These are phyloP conservation scores for Caenorhabditis japonica DNA, from an alignment of 2,888 invertebrate species.

Conservation along the genomic window DNA sequence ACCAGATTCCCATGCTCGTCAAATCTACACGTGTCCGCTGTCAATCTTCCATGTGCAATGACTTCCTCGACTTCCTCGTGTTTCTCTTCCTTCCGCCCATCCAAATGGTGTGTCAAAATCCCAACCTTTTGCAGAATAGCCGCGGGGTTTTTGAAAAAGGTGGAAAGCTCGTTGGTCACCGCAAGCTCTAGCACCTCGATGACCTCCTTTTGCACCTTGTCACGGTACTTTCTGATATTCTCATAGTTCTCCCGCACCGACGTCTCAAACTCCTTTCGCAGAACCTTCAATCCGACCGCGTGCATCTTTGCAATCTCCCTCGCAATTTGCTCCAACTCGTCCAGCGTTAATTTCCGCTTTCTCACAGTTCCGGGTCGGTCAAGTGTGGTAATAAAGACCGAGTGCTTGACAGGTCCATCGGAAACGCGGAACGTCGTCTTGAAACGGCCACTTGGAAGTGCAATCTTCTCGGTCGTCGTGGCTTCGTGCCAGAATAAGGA, in stretches of 20 bases:
- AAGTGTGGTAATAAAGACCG: slow-evolving; percentile 37
- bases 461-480: slow-evolving; percentile 45
- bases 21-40: slow-evolving; percentile 42
- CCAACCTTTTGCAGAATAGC: slow-evolving; percentile 43
- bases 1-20: slow-evolving; percentile 45
- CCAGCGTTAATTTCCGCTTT: slow-evolving; percentile 17
- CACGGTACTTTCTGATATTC: slow-evolving; percentile 37
- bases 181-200: slow-evolving; percentile 30
- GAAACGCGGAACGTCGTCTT: slow-evolving; percentile 21
- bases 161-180: slow-evolving; percentile 10
- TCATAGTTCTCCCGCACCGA: slow-evolving; percentile 47
- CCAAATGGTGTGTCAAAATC: slow-evolving; percentile 28
- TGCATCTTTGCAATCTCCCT: slow-evolving; percentile 54
- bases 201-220: slow-evolving; percentile 21
- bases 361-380: slow-evolving; percentile 3
- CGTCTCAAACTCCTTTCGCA: slow-evolving; percentile 18
- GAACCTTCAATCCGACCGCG: slow-evolving; percentile 28
- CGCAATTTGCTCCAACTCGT: slow-evolving; percentile 49
- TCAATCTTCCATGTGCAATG: slow-evolving; percentile 56
- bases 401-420: slow-evolving; percentile 44
- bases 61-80: slow-evolving; percentile 27
- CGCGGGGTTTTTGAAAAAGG: slow-evolving; percentile 24
- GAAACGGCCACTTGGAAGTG: slow-evolving; percentile 35
- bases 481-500: slow-evolving; percentile 57
- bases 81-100: neutral